Evolutionary conservation across 2,113 vertebrate species (phyloP).

Genomic region (Naja naja): DNA sequence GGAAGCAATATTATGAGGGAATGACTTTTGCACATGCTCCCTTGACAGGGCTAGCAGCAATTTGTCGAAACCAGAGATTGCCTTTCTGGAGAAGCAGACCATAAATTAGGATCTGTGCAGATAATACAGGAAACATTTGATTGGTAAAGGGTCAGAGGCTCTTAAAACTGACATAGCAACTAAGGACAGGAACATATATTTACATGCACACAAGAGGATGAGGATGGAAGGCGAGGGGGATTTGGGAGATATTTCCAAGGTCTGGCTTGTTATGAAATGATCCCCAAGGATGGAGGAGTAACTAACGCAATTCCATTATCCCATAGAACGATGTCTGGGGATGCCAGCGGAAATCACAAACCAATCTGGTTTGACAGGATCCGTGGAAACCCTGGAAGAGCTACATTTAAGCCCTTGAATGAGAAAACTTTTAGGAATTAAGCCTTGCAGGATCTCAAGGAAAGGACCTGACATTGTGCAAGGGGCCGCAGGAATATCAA

Average conservation of each 20-base stretch:
- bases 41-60: neutral
- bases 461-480: neutral
- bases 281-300: conserved; percentile 30
- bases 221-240: neutral
- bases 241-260: conserved; percentile 9
- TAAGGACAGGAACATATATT: conserved; percentile 14
- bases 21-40: conserved; percentile 24
- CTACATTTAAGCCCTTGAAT: conserved; percentile 6
- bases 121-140: conserved; percentile 26
- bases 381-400: conserved; percentile 5
- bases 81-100: conserved; percentile 2
- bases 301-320: conserved; percentile 24
- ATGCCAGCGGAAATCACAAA: conserved; percentile 24
- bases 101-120: conserved; percentile 22
- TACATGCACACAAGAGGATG: neutral
- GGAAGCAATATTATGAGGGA: neutral
- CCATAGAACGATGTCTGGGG: conserved; percentile 1
- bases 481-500: neutral
- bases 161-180: conserved; percentile 20
- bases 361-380: conserved; percentile 10
- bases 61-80: conserved; percentile 12
- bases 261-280: conserved; percentile 2
- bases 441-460: neutral
- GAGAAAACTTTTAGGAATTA: neutral
- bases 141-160: conserved; percentile 13